These are phyloP conservation scores for Caenorhabditis panamensis DNA, from an alignment of 2,888 invertebrate genomes.

Conservation along the genomic window DNA sequence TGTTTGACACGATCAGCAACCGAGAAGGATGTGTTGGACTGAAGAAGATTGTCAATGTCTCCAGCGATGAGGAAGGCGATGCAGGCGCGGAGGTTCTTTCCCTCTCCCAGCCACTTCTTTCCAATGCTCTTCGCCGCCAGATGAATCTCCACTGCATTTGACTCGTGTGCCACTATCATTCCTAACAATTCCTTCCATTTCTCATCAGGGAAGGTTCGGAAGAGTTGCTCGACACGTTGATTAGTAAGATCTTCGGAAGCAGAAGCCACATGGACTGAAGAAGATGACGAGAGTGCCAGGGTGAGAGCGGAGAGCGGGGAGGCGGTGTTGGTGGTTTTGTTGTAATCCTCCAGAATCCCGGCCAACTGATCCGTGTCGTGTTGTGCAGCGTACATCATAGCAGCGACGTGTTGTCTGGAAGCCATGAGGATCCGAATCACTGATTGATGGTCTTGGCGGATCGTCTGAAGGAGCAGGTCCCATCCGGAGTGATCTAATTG, in stretches of 20 bases:
- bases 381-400: slow-evolving; percentile 48
- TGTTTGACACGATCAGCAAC: slow-evolving; percentile 31
- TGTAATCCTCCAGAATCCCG: background rate
- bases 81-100: slow-evolving; percentile 30
- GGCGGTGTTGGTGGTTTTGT: background rate
- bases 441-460: slow-evolving; percentile 34
- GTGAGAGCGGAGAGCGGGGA: slow-evolving; percentile 22
- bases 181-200: slow-evolving; percentile 51
- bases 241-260: background rate
- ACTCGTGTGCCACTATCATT: slow-evolving; percentile 30
- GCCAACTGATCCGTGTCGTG: slow-evolving; percentile 18
- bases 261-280: background rate
- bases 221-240: slow-evolving; percentile 7
- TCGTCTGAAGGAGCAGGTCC: slow-evolving; percentile 24
- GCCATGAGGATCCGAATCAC: slow-evolving; percentile 23
- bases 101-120: slow-evolving; percentile 23
- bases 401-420: slow-evolving; percentile 27
- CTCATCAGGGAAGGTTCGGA: slow-evolving; percentile 35
- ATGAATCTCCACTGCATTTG: background rate
- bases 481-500: slow-evolving; percentile 18
- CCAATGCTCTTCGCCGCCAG: slow-evolving; percentile 9
- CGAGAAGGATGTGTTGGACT: slow-evolving; percentile 30
- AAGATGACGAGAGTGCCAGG: slow-evolving; percentile 19
- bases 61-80: slow-evolving; percentile 43
- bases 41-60: slow-evolving; percentile 37